Conservation (phyloP, 2,888 invertebrate species). For the Nomada fucata region DNA sequence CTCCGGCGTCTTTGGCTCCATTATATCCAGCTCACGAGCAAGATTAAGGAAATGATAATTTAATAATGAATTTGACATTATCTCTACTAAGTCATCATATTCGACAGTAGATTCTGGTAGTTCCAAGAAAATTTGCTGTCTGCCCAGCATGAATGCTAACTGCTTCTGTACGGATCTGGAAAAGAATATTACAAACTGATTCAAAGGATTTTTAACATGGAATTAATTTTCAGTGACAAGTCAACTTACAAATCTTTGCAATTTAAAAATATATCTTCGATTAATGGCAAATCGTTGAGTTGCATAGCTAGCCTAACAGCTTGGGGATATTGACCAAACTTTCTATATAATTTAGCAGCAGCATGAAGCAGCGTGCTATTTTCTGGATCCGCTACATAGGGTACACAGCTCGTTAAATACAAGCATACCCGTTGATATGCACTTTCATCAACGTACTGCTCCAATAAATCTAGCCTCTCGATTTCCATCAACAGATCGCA, state of each 20-base stretch:
- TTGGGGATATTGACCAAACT: constrained; percentile 94
- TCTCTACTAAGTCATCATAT: constrained; percentile 92
- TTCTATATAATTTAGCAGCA: constrained; percentile 92
- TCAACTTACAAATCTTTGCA: constrained; percentile 92
- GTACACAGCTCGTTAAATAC: constrained; percentile 96
- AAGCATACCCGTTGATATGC: constrained; percentile 97
- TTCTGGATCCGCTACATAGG: constrained; percentile 98
- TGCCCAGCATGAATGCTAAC: constrained; percentile 97
- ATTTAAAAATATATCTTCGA: constrained; percentile 92
- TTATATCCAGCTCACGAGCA: constrained; percentile 98
- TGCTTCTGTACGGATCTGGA: constrained; percentile 94
- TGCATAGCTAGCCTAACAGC: constrained; percentile 96
- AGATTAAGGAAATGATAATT: constrained; percentile 96
- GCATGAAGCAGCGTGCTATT: constrained; percentile 93
- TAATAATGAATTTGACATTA: constrained; percentile 97
- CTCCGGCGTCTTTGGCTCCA: constrained; percentile 99
- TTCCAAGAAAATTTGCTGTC: constrained; percentile 96
- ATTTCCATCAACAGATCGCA: constrained; percentile 99
- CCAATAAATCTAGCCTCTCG: constrained; percentile 93
- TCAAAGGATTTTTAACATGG: neutral
- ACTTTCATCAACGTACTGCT: constrained; percentile 94
- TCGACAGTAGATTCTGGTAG: constrained; percentile 88
- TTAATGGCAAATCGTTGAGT: constrained; percentile 91
- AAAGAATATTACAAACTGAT: constrained; percentile 53
- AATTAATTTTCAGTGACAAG: constrained; percentile 5